These are phyloP conservation scores for Andrena fulva DNA, from an alignment of 2,888 invertebrate genomes.

Conservation along the genomic window DNA sequence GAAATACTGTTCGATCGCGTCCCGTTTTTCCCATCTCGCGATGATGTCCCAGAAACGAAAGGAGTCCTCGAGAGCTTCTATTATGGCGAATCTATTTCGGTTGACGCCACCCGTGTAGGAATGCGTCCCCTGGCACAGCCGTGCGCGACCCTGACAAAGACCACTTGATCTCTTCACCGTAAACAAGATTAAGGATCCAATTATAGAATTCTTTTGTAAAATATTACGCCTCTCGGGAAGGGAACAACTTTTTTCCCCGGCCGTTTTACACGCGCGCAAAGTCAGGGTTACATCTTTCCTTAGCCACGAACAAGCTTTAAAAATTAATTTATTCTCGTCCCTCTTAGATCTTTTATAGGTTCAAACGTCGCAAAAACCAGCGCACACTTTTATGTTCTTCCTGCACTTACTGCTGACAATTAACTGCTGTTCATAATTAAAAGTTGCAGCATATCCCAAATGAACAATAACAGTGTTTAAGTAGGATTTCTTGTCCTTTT, in stretches of 20 bases:
- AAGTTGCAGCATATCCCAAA: too few relatives aligned
- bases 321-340: background rate
- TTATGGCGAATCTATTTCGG: slow-evolving; percentile 67
- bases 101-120: slow-evolving; percentile 66
- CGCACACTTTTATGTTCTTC: too few relatives aligned
- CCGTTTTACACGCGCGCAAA: background rate
- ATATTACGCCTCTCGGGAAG: slow-evolving; percentile 48
- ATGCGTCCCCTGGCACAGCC: slow-evolving; percentile 61
- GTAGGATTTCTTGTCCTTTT: too few relatives aligned
- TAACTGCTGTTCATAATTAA: too few relatives aligned
- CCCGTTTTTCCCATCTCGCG: slow-evolving; percentile 32
- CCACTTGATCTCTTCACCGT: slow-evolving; percentile 70
- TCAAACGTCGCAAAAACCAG: too few relatives aligned
- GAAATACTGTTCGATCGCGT: slow-evolving; percentile 35
- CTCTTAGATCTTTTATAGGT: background rate
- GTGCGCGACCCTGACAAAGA: slow-evolving; percentile 73
- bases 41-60: slow-evolving; percentile 71
- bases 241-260: background rate
- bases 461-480: too few relatives aligned
- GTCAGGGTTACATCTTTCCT: background rate
- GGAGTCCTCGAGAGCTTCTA: slow-evolving; percentile 61
- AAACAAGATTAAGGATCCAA: slow-evolving; percentile 73
- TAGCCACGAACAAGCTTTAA: background rate
- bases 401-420: too few relatives aligned
- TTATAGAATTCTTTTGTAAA: slow-evolving; percentile 70